Percentiles rank a stretch among this genome's conserved stretches.
These are phyloP conservation scores for Ptychoptera albimana DNA, from an alignment of 2,888 invertebrate genomes.

Conservation along the genomic window DNA sequence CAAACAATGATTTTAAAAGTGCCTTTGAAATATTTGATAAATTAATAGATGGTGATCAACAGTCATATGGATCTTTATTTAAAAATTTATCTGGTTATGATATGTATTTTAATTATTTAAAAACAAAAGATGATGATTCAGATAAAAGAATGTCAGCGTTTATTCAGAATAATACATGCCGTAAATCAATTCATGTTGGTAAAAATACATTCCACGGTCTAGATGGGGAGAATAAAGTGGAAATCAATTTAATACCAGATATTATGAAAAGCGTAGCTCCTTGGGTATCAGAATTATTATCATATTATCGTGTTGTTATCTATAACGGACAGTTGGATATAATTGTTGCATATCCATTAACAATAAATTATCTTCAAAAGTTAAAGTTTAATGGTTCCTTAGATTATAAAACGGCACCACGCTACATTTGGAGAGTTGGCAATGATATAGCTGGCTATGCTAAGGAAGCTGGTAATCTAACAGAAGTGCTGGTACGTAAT, in stretches of 20 bases:
- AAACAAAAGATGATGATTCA: slow-evolving; percentile 43
- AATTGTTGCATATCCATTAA: slow-evolving; percentile 76
- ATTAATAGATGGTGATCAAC: slow-evolving; percentile 47
- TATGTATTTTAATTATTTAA: slow-evolving; percentile 57
- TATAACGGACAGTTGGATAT: slow-evolving; percentile 88
- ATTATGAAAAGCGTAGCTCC: slow-evolving; percentile 42
- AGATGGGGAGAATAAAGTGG: slow-evolving; percentile 38
- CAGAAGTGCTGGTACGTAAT: slow-evolving; percentile 57
- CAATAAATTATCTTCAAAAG: slow-evolving; percentile 57
- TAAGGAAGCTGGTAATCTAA: slow-evolving; percentile 51
- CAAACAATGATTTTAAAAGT: slow-evolving; percentile 40
- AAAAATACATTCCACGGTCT: slow-evolving; percentile 43
- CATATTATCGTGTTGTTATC: slow-evolving; percentile 31
- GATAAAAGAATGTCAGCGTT: slow-evolving; percentile 41
- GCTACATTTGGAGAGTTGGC: slow-evolving; percentile 53
- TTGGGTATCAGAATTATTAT: background rate
- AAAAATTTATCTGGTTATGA: slow-evolving; percentile 56
- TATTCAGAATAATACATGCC: slow-evolving; percentile 44
- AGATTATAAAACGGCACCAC: slow-evolving; percentile 46
- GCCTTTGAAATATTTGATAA: slow-evolving; percentile 51
- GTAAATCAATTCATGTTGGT: slow-evolving; percentile 73
- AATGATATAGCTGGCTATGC: slow-evolving; percentile 59
- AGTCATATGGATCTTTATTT: slow-evolving; percentile 40
- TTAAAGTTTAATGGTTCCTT: slow-evolving; percentile 50
- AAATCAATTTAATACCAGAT: slow-evolving; percentile 53